Conservation (phyloP, 2,113 vertebrate genomes). For the Oxyura jamaicensis region DNA sequence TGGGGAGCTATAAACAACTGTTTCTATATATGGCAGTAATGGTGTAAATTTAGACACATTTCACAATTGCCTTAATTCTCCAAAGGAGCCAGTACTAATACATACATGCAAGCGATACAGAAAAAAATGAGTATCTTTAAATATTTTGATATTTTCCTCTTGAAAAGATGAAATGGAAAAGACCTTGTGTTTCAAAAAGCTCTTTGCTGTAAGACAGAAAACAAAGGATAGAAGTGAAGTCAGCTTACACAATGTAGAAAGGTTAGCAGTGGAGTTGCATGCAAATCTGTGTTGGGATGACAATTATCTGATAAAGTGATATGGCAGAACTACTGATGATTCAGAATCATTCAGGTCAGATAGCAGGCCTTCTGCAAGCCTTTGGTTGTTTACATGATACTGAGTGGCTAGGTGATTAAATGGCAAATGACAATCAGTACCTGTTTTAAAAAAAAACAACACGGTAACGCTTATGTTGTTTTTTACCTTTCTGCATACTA, state of each 20-base stretch:
- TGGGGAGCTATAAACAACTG: neutral
- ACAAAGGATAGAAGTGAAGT: neutral
- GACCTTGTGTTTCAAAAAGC: neutral
- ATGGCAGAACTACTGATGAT: neutral
- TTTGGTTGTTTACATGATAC: neutral
- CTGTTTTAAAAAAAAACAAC: neutral
- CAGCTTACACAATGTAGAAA: neutral
- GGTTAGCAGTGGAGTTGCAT: neutral
- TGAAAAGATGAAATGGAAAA: neutral
- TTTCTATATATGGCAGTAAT: neutral
- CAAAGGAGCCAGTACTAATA: neutral
- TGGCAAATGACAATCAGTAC: neutral
- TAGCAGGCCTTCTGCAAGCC: neutral
- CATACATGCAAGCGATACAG: neutral
- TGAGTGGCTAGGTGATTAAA: neutral
- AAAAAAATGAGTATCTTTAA: neutral
- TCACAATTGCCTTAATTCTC: neutral
- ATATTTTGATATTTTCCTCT: neutral
- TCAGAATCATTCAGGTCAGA: neutral
- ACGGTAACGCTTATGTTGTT: neutral
- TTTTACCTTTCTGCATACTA: neutral
- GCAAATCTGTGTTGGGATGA: neutral
- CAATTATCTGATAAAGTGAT: neutral
- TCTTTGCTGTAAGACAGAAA: neutral
- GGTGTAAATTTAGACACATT: neutral